Evolutionary conservation across 2,797 vertebrate species (phyloP).

Genomic region (Macropodus opercularis): DNA sequence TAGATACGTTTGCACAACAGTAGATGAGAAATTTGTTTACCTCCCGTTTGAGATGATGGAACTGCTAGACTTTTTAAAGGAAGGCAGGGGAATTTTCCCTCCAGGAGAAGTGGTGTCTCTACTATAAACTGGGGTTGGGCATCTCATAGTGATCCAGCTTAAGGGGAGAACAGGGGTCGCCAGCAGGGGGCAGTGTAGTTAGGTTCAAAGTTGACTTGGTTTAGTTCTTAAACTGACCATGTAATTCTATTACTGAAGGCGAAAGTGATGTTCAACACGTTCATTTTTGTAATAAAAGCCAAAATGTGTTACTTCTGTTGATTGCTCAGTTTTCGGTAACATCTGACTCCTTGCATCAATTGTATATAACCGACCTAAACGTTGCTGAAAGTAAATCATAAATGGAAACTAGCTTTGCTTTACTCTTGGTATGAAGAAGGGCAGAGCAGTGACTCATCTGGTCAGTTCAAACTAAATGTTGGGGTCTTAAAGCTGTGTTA

Average conservation of each 20-base stretch:
- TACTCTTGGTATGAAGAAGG: too few relatives aligned
- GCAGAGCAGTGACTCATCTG: too few relatives aligned
- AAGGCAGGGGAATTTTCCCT: neutral
- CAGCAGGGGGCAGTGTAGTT: neutral
- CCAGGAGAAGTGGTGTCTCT: conserved; percentile 2
- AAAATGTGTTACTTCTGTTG: conserved; percentile 14
- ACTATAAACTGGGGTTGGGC: conserved; percentile 13
- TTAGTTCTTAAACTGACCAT: neutral
- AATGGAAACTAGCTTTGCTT: too few relatives aligned
- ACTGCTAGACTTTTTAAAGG: neutral
- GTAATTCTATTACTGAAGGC: conserved; percentile 21
- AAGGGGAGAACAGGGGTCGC: too few relatives aligned
- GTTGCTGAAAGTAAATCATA: too few relatives aligned
- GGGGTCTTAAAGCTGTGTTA: too few relatives aligned
- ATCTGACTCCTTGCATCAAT: too few relatives aligned
- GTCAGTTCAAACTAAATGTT: too few relatives aligned
- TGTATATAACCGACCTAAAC: too few relatives aligned
- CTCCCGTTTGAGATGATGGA: neutral
- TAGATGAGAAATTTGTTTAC: conserved; percentile 16
- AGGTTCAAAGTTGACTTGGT: neutral
- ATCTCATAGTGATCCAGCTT: neutral
- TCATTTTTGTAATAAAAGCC: conserved; percentile 71
- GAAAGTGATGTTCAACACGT: conserved; percentile 31
- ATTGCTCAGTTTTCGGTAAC: too few relatives aligned
- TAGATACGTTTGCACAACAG: neutral